phyloP scores from a whole-genome alignment of 1,140 invertebrate genomes.

The Oedothorax gibbosus region DNA sequence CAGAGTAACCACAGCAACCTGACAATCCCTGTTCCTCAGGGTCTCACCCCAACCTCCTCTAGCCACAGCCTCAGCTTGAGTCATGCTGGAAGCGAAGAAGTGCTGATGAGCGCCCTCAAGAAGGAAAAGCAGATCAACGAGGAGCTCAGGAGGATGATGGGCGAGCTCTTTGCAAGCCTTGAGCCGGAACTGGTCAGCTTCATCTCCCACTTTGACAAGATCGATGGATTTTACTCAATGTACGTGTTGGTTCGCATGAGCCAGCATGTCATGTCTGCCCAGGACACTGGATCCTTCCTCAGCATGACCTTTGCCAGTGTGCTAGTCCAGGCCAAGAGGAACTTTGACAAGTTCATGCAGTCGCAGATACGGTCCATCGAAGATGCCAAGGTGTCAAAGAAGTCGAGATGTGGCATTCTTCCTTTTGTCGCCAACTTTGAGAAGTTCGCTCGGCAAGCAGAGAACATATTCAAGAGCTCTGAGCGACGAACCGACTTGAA shows the following conservation, averaged over 20 bases:
- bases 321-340: constrained; percentile 92
- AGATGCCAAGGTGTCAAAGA: constrained; percentile 78
- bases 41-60: constrained; percentile 14
- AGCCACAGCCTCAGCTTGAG: constrained; percentile 36
- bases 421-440: constrained; percentile 92
- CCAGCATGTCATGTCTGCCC: constrained; percentile 89
- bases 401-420: constrained; percentile 90
- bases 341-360: constrained; percentile 93
- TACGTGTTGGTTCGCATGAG: constrained; percentile 89
- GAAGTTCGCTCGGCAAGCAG: constrained; percentile 87
- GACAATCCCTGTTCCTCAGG: constrained; percentile 19
- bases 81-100: constrained; percentile 56
- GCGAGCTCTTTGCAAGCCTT: constrained; percentile 84
- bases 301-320: constrained; percentile 87
- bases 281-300: constrained; percentile 91
- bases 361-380: constrained; percentile 85
- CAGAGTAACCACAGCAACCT: constrained; percentile 27
- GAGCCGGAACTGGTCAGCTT: constrained; percentile 88
- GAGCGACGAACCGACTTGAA: constrained; percentile 94
- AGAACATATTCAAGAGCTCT: constrained; percentile 87
- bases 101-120: constrained; percentile 23
- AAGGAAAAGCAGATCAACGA: constrained; percentile 68
- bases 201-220: constrained; percentile 84
- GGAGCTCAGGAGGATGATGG: constrained; percentile 78
- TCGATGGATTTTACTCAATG: constrained; percentile 92